Evolutionary conservation across 1,140 invertebrate species (phyloP).

Genomic region (Pinna nobilis): DNA sequence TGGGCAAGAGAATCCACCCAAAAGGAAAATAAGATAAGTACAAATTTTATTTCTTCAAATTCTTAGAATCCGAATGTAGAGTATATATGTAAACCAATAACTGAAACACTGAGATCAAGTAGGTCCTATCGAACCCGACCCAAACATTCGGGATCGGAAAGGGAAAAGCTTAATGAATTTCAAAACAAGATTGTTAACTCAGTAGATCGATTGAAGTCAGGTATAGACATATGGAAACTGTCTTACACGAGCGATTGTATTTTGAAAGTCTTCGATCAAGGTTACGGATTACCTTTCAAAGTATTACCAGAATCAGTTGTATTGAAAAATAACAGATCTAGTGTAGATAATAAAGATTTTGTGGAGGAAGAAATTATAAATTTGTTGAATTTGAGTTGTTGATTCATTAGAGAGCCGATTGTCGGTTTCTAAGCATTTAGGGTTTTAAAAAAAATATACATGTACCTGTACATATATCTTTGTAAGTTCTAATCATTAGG

Average conservation of each 20-base stretch:
- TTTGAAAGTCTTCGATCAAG: slow-evolving; percentile 4
- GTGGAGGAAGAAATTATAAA: too few relatives aligned
- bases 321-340: slow-evolving; percentile 18
- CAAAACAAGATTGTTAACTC: neutral
- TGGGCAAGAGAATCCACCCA: slow-evolving; percentile 11
- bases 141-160: neutral
- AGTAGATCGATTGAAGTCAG: neutral
- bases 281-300: slow-evolving; percentile 27
- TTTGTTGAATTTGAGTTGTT: neutral
- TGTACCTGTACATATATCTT: too few relatives aligned
- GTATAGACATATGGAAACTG: neutral
- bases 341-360: slow-evolving; percentile 5
- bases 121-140: neutral
- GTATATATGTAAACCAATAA: neutral
- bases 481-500: too few relatives aligned
- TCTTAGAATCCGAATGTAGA: neutral
- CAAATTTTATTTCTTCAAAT: neutral
- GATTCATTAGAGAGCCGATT: too few relatives aligned
- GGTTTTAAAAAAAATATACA: too few relatives aligned
- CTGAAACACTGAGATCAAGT: neutral
- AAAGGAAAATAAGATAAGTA: too few relatives aligned
- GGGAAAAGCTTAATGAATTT: neutral
- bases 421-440: too few relatives aligned
- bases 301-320: neutral
- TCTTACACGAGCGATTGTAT: neutral